Evolutionary conservation across 2,888 invertebrate species (phyloP).

Genomic region (Caenorhabditis macrosperma): DNA sequence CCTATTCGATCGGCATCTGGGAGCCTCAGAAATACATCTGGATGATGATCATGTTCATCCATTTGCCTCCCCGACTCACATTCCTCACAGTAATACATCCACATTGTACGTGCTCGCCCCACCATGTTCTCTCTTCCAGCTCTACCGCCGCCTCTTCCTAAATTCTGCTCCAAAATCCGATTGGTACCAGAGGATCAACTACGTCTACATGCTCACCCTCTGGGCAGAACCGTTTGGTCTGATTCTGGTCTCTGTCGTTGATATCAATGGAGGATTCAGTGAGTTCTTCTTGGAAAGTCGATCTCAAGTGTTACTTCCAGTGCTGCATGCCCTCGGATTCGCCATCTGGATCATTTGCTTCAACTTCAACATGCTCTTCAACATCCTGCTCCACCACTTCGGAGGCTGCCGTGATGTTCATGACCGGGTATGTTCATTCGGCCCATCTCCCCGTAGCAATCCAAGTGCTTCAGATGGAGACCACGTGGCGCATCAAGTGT

Average conservation of each 20-base stretch:
- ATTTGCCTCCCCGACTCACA: constrained; percentile 75
- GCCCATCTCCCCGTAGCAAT: neutral
- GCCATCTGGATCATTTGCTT: constrained; percentile 76
- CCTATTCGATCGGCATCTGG: constrained; percentile 79
- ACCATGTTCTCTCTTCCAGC: constrained; percentile 55
- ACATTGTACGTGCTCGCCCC: no score
- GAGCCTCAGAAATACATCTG: constrained; percentile 77
- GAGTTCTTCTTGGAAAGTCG: constrained; percentile 16
- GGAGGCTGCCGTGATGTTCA: constrained; percentile 68
- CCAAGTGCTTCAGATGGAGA: constrained; percentile 67
- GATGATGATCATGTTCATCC: constrained; percentile 76
- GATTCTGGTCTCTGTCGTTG: constrained; percentile 75
- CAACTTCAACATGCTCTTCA: constrained; percentile 79
- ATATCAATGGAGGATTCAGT: constrained; percentile 77
- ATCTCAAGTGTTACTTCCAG: constrained; percentile 55
- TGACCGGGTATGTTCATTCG: constrained; percentile 54
- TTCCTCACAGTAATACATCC: constrained; percentile 74
- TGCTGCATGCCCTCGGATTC: constrained; percentile 75
- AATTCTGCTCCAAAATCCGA: constrained; percentile 62
- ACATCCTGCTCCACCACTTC: constrained; percentile 74
- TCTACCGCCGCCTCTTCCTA: constrained; percentile 66
- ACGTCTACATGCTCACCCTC: constrained; percentile 62
- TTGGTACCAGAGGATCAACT: constrained; percentile 52
- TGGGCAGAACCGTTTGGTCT: constrained; percentile 69
- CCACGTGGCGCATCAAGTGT: constrained; percentile 74